Evolutionary conservation across 2,888 invertebrate species (phyloP), one percentile per base, ranked within the genome.

Genomic region (Ophion ventricosus): DNA sequence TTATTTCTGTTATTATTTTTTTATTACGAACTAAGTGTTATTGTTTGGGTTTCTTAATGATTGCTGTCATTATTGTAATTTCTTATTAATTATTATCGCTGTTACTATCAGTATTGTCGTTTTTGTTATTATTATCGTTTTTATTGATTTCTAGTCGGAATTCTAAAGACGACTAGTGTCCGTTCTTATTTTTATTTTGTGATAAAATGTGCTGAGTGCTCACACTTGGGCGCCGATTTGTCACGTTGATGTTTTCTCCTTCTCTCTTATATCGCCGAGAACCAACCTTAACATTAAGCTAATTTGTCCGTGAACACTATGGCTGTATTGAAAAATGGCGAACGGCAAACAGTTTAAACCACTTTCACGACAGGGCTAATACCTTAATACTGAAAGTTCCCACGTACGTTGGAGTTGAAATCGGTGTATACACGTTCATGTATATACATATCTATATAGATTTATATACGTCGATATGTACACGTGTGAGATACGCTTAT

Each of bases 371-470:
- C 57, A 57, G 20, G 57, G 29, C 40, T 43, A 17, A 49, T 67
- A 49, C 67, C 69, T 69, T 78, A 69, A 69, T 78, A 77, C 59
- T 25, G 67, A 69, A 67, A 26, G 67, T 59, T 35, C 35, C 67
- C 57, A 59, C 35, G 76, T 43, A 61, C 43, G 57, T 57, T 76
- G 11, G 40, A 57, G 59, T 66, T 29, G 67, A 67, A 57, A 67
- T 20, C 40, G 10, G 54, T 57, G 11, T 17, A 25, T 54, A 69
- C 59, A 69, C 20, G 69, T 8, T 57, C 3, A 49, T 3, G 63
- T 11, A 66, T 40, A 63, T 63, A 40, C 29, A 35, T 20, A 7
- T 35, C 11, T 49, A 59, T n/a, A 49, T 14, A 57, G 49, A 14
- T 26, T 26, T 11, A 20, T 20, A 26, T 26, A 40, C 17, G 14